These are phyloP conservation scores for Clinocottus analis DNA, from an alignment of 2,113 vertebrate genomes.

Conservation along the genomic window DNA sequence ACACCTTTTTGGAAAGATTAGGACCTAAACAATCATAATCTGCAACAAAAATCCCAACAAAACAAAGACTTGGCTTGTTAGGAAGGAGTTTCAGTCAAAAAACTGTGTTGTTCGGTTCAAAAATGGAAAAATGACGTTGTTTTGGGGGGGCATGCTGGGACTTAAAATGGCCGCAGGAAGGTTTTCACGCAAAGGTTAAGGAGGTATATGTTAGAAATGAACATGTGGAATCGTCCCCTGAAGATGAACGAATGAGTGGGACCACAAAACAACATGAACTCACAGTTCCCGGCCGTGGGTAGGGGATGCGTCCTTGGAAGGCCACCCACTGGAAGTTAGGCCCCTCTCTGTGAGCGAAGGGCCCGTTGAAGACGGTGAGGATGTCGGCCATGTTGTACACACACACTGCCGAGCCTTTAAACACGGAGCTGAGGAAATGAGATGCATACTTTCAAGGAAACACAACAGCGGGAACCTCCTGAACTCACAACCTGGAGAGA, in stretches of 20 bases:
- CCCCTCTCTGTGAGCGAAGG: slow-evolving; percentile 97
- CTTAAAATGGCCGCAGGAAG: too few relatives aligned
- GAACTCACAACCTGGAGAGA: background rate
- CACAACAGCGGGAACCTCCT: background rate
- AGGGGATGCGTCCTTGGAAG: slow-evolving; percentile 97
- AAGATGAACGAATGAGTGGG: background rate
- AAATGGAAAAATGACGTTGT: too few relatives aligned
- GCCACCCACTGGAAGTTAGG: slow-evolving; percentile 96
- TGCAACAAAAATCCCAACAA: too few relatives aligned
- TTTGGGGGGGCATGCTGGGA: too few relatives aligned
- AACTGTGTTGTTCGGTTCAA: too few relatives aligned
- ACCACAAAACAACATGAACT: slow-evolving; percentile 79
- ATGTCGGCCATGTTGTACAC: slow-evolving; percentile 97
- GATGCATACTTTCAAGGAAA: slow-evolving; percentile 43
- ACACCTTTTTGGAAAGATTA: too few relatives aligned
- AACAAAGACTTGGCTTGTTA: too few relatives aligned
- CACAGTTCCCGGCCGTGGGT: slow-evolving; percentile 96
- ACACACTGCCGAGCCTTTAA: slow-evolving; percentile 97
- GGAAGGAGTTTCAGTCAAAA: too few relatives aligned
- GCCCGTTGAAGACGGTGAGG: slow-evolving; percentile 97
- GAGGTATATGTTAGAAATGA: background rate
- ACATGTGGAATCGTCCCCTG: background rate
- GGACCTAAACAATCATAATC: too few relatives aligned
- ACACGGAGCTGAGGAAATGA: slow-evolving; percentile 93
- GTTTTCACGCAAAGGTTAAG: too few relatives aligned